Percentiles rank a stretch among this genome's conserved stretches.
Conservation (phyloP, 1,140 invertebrate genomes). For the Ips typographus region DNA sequence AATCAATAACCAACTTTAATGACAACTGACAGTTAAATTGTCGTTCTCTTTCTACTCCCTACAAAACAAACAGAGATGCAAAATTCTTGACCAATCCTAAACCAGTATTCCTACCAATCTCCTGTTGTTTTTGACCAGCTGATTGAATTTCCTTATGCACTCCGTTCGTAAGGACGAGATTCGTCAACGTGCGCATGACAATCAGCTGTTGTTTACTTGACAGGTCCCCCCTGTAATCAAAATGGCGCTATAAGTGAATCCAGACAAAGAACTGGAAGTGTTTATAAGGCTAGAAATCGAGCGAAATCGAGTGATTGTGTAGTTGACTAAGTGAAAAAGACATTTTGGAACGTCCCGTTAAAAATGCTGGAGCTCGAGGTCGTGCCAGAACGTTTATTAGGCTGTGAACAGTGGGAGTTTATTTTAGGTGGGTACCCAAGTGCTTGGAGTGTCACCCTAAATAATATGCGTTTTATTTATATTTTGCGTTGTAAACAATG, state of each 20-base stretch:
- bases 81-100: too few species aligned
- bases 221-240: constrained; percentile 19
- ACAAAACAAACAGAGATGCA: too few species aligned
- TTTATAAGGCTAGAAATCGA: constrained; percentile 14
- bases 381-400: constrained; percentile 90
- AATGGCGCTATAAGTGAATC: constrained; percentile 29
- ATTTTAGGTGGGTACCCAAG: constrained; percentile 77
- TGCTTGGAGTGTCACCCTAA: neutral
- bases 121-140: neutral
- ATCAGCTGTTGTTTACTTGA: constrained; percentile 33
- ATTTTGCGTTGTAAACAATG: neutral
- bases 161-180: neutral
- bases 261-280: constrained; percentile 29
- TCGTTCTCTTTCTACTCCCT: too few species aligned
- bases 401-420: constrained; percentile 97
- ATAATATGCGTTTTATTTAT: constrained; percentile 20
- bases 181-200: constrained; percentile 11
- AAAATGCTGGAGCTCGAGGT: constrained; percentile 95
- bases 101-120: neutral
- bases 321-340: constrained; percentile 7
- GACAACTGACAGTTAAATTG: too few species aligned
- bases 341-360: constrained; percentile 2
- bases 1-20: too few species aligned
- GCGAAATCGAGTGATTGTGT: constrained; percentile 25
- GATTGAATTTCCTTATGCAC: neutral